Evolutionary conservation across 2,888 invertebrate genomes (phyloP).

Genomic region (Seira sanloemensis): DNA sequence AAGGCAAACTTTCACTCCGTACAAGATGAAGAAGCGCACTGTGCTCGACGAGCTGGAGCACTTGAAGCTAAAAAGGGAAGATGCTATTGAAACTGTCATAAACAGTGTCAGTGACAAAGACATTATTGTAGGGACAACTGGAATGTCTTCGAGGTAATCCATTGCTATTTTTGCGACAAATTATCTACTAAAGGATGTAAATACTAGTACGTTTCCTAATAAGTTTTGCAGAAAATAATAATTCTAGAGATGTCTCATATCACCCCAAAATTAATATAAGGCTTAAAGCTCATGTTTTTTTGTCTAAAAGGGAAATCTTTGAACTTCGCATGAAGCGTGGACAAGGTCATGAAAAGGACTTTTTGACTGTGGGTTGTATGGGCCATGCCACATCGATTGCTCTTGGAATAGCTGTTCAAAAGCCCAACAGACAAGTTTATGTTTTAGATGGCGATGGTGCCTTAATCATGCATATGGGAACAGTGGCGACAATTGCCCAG

Average conservation of each 20-base stretch:
- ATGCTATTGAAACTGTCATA: slow-evolving; percentile 75
- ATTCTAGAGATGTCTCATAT: too few relatives aligned
- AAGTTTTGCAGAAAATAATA: too few relatives aligned
- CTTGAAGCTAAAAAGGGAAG: slow-evolving; percentile 75
- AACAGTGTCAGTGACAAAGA: slow-evolving; percentile 75
- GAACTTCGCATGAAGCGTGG: slow-evolving; percentile 75
- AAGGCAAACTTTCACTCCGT: slow-evolving; percentile 76
- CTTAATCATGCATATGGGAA: slow-evolving; percentile 77
- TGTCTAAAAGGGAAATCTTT: slow-evolving; percentile 75
- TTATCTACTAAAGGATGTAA: too few relatives aligned
- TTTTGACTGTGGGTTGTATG: slow-evolving; percentile 77
- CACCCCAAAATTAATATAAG: too few relatives aligned
- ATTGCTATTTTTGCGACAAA: too few relatives aligned
- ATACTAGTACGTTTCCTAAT: too few relatives aligned
- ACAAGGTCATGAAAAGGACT: slow-evolving; percentile 76
- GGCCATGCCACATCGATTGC: slow-evolving; percentile 77
- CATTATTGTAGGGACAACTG: slow-evolving; percentile 76
- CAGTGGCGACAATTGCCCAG: slow-evolving; percentile 76
- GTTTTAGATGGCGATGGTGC: slow-evolving; percentile 77
- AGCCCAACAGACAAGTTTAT: slow-evolving; percentile 75
- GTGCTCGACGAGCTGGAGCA: slow-evolving; percentile 69
- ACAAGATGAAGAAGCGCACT: slow-evolving; percentile 73
- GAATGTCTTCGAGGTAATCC: slow-evolving; percentile 75
- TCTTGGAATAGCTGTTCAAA: slow-evolving; percentile 76
- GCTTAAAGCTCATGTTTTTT: neutral